These are phyloP conservation scores for Heptranchias perlo DNA, from an alignment of 2,113 vertebrate genomes.

Conservation along the genomic window DNA sequence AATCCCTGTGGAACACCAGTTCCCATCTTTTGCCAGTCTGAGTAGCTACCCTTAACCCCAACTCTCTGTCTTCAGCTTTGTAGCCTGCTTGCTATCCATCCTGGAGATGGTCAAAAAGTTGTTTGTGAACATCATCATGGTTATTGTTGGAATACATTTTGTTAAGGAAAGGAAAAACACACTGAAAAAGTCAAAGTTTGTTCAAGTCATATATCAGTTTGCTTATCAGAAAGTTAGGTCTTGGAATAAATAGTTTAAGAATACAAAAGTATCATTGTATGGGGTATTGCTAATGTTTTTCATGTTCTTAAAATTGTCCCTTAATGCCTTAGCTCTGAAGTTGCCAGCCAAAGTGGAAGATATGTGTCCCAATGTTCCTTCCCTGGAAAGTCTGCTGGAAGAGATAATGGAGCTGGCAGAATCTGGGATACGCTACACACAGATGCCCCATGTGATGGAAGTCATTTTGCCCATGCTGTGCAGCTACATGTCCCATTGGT, in stretches of 20 bases:
- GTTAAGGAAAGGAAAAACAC: not conserved
- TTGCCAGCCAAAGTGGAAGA: slow-evolving; percentile 75
- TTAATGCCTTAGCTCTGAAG: slow-evolving; percentile 58
- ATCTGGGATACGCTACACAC: slow-evolving; percentile 85
- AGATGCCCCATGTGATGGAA: slow-evolving; percentile 95
- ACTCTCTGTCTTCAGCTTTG: no score
- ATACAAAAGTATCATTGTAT: not conserved
- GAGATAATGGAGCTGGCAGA: slow-evolving; percentile 88
- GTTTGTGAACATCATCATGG: not conserved
- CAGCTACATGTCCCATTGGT: slow-evolving; percentile 96
- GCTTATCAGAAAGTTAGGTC: not conserved
- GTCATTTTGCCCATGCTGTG: slow-evolving; percentile 89
- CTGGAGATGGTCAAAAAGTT: not conserved
- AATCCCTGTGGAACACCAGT: no score
- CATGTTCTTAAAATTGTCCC: not conserved
- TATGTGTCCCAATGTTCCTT: slow-evolving; percentile 76
- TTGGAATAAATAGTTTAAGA: not conserved
- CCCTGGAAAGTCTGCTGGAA: slow-evolving; percentile 78
- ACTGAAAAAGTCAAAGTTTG: not conserved
- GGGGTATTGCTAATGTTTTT: not conserved
- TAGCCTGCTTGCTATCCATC: no score
- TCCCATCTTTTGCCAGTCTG: no score
- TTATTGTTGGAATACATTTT: not conserved
- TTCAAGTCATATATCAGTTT: not conserved
- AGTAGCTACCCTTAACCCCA: no score